Evolutionary conservation across 2,888 invertebrate genomes (phyloP).

Genomic region (Drosophila stalkeri): DNA sequence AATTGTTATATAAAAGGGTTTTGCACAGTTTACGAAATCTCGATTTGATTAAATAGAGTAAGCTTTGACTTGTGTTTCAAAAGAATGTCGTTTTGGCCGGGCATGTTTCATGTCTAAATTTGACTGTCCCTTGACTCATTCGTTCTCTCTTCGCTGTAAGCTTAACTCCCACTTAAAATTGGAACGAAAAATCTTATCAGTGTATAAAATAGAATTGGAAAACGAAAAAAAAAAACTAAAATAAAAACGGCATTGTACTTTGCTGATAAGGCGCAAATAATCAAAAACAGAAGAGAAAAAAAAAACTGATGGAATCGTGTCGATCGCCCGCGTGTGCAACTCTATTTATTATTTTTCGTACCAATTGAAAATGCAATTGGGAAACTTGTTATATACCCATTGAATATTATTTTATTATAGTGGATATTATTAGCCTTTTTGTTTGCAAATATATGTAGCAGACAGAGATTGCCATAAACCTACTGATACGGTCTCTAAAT

Average conservation of each 20-base stretch:
- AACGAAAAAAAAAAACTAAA: conserved; percentile 46
- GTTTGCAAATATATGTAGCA: too few relatives aligned
- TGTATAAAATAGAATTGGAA: conserved; percentile 63
- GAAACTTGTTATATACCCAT: conserved; percentile 11
- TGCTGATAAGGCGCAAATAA: conserved; percentile 59
- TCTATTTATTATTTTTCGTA: conserved; percentile 26
- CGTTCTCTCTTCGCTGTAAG: conserved; percentile 4
- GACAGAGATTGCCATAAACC: background rate
- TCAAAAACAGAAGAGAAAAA: conserved; percentile 5
- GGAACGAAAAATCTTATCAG: conserved; percentile 68
- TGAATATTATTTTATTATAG: background rate
- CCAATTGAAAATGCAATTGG: conserved; percentile 43
- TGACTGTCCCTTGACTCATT: conserved; percentile 4
- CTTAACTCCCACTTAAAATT: conserved; percentile 72
- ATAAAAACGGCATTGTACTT: conserved; percentile 19
- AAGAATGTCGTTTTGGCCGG: background rate
- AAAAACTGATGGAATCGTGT: conserved; percentile 28
- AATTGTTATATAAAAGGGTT: conserved; percentile 3
- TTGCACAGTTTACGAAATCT: background rate
- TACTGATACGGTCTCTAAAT: background rate
- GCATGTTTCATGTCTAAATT: conserved; percentile 3
- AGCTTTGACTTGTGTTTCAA: background rate
- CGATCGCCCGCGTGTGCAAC: conserved; percentile 39
- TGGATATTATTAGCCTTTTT: background rate
- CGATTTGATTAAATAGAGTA: background rate